Conservation (phyloP, 2,888 invertebrate genomes). For the Melieria picta region DNA sequence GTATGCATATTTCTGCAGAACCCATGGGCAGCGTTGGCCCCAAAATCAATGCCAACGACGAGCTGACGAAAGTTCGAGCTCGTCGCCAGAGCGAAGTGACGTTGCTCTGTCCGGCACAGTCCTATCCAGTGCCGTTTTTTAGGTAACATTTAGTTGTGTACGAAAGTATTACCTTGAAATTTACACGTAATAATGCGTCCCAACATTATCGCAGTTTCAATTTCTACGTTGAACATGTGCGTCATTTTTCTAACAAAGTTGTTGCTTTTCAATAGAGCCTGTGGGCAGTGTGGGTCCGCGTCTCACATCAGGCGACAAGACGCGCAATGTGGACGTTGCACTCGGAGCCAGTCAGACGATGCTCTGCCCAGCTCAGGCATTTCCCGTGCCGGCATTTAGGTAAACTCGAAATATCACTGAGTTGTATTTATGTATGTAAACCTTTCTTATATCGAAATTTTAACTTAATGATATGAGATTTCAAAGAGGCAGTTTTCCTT, state of each 20-base stretch:
- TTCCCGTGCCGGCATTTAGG: slow-evolving; percentile 74
- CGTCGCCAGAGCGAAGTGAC: slow-evolving; percentile 51
- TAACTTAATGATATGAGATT: background rate
- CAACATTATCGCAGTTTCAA: slow-evolving; percentile 44
- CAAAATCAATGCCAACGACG: slow-evolving; percentile 77
- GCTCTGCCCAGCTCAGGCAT: slow-evolving; percentile 75
- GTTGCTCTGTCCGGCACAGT: slow-evolving; percentile 73
- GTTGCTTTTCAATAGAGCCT: slow-evolving; percentile 49
- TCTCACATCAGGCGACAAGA: slow-evolving; percentile 76
- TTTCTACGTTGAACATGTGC: background rate
- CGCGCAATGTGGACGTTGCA: slow-evolving; percentile 55
- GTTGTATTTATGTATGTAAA: background rate
- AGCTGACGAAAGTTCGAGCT: slow-evolving; percentile 55
- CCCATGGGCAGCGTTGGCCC: slow-evolving; percentile 68
- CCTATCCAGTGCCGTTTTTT: slow-evolving; percentile 74
- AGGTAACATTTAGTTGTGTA: slow-evolving; percentile 65
- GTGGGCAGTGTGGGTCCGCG: slow-evolving; percentile 68
- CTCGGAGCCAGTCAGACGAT: slow-evolving; percentile 60
- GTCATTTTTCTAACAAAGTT: background rate
- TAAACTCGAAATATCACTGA: slow-evolving; percentile 52
- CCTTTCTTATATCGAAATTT: no score
- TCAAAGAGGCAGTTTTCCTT: slow-evolving; percentile 43
- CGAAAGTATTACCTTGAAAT: background rate
- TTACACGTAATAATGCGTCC: background rate
- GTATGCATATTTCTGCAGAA: slow-evolving; percentile 54